These are phyloP conservation scores for Tangara arthus DNA, from an alignment of 2,797 vertebrate species.

Conservation along the genomic window DNA sequence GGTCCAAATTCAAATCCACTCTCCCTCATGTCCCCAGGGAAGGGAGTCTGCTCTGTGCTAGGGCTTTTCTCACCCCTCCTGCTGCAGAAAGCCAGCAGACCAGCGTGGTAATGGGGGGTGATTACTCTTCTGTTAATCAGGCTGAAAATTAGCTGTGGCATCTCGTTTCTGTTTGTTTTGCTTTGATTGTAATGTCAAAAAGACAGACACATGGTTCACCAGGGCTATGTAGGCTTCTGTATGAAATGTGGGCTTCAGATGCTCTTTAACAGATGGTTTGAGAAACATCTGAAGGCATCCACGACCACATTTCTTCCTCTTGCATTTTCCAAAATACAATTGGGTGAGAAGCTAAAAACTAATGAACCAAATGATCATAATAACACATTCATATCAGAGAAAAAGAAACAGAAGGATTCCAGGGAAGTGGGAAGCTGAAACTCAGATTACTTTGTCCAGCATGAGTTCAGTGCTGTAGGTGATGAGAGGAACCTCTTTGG, in stretches of 20 bases:
- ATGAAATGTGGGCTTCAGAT: background rate
- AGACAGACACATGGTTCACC: background rate
- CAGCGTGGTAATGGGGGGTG: background rate
- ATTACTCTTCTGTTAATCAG: background rate
- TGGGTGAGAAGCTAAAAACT: background rate
- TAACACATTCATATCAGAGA: background rate
- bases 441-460: slow-evolving; percentile 69
- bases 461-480: slow-evolving; percentile 40
- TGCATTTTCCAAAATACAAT: background rate
- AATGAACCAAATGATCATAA: background rate
- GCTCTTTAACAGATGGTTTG: background rate
- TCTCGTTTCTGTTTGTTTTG: slow-evolving; percentile 2
- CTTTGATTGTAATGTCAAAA: background rate
- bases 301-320: background rate
- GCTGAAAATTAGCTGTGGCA: background rate
- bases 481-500: background rate
- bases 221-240: background rate
- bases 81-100: background rate
- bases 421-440: slow-evolving; percentile 1
- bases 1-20: background rate
- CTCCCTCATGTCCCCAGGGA: background rate
- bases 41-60: background rate
- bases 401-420: slow-evolving; percentile 24
- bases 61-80: background rate
- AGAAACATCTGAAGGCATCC: slow-evolving; percentile 1